These are phyloP conservation scores for Diacarnus erythraeanus DNA, from an alignment of 37 sponge, comb jelly and placozoan genomes.

Conservation along the genomic window DNA sequence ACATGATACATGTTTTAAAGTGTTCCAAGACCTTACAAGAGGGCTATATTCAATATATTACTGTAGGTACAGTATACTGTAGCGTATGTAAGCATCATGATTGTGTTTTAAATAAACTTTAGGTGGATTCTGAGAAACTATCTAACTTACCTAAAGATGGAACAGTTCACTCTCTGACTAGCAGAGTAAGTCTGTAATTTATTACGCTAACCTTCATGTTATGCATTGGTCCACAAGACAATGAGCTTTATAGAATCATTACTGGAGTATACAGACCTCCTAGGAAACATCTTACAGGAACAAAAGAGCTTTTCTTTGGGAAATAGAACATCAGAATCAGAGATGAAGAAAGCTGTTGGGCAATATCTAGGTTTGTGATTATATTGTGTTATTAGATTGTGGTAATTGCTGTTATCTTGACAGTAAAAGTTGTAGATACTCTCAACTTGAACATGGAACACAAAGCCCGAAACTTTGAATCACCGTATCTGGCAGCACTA, in stretches of 20 bases:
- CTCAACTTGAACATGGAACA: constrained; percentile 79
- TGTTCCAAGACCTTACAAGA: constrained; percentile 16
- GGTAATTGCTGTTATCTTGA: not conserved
- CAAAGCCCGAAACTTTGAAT: constrained; percentile 82
- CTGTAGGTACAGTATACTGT: constrained; percentile 11
- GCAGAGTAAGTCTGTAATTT: constrained; percentile 69
- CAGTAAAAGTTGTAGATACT: constrained; percentile 64
- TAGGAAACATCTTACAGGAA: constrained; percentile 59
- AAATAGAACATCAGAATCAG: not conserved
- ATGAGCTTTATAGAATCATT: constrained; percentile 84
- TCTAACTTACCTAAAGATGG: constrained; percentile 91
- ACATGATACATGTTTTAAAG: not conserved
- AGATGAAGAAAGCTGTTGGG: constrained; percentile 24
- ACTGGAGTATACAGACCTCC: constrained; percentile 56
- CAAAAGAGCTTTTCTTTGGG: constrained; percentile 36
- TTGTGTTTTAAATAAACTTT: not conserved
- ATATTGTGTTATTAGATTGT: not conserved
- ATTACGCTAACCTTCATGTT: no score
- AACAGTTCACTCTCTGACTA: constrained; percentile 94
- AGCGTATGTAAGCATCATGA: not conserved
- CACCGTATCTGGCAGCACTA: constrained; percentile 56
- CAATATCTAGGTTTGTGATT: constrained; percentile 20
- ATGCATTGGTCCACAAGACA: constrained; percentile 44
- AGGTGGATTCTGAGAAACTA: constrained; percentile 85
- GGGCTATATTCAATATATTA: constrained; percentile 39